These are phyloP conservation scores for Neofelis nebulosa DNA, from an alignment of 2,113 vertebrate genomes.

Conservation along the genomic window DNA sequence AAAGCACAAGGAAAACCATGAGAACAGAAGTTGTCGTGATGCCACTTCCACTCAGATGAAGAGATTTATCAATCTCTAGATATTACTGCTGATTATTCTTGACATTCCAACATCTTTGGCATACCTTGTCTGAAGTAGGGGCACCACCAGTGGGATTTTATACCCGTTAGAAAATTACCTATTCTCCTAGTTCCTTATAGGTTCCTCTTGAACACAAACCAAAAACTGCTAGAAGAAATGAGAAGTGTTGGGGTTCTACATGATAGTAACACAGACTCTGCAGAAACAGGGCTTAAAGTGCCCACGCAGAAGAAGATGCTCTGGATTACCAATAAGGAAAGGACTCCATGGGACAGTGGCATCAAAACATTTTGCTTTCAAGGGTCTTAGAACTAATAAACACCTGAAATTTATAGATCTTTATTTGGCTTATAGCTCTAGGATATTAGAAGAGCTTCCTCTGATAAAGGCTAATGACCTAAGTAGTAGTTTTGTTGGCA, in stretches of 20 bases:
- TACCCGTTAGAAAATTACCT: not conserved
- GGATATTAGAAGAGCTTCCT: not conserved
- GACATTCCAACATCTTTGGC: not conserved
- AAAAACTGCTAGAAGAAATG: not conserved
- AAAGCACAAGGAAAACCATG: constrained; percentile 20
- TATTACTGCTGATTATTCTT: not conserved
- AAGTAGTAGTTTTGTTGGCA: not conserved
- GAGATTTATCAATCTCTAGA: not conserved
- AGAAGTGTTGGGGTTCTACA: not conserved
- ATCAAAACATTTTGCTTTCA: not conserved
- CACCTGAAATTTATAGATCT: not conserved
- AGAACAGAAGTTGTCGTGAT: not conserved
- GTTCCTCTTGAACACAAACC: not conserved
- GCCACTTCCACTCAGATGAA: not conserved
- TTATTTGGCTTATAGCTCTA: not conserved
- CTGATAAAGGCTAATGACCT: not conserved
- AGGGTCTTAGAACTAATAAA: not conserved
- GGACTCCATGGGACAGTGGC: not conserved
- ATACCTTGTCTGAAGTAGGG: constrained; percentile 9
- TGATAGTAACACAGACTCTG: not conserved
- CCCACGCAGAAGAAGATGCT: not conserved
- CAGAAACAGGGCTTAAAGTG: not conserved
- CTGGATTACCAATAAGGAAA: not conserved
- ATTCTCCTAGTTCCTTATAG: constrained; percentile 26
- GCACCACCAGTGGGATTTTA: constrained; percentile 9